Evolutionary conservation across 2,888 invertebrate genomes (phyloP), one percentile per base, ranked within the genome.

Genomic region (Coremacera marginata): DNA sequence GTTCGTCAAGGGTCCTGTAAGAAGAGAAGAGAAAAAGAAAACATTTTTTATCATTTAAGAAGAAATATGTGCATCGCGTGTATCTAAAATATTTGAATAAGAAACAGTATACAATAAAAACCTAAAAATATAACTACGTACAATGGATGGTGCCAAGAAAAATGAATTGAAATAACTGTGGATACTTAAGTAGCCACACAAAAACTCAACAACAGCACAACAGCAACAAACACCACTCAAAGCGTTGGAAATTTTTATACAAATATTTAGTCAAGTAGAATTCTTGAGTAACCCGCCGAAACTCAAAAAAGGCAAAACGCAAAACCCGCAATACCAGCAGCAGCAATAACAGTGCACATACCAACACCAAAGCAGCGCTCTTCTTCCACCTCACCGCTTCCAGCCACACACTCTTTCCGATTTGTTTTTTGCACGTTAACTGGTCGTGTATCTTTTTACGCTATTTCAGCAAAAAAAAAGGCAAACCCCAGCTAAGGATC

Each of bases 1-100:
- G 19, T 19, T 16, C 27, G 31, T 68, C 49, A 14, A 19, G 34
- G 37, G 55, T 19, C 34, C 71, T 71, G 71, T 37, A 60, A 71
- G 19, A 57, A 68, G n/a, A 51, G 8, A 44, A 68, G 51, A 49
- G 5, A 49, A 25, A 19, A 22, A 37, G 19, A 34, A 22, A 65
- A 19, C 19, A 11, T 67, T n/a, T 37, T 67, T 67, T 67, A 44
- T 67, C 22, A 67, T 34, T 67, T 37, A 34, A 37, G 34, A 14
- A 37, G 37, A 19, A 67, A 44, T 22, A 44, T 67, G 22, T 49
- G 51, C 55, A 71, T 71, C 57, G 71, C 71, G 71, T 71, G 71
- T 37, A 34, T 71, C 22, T 16, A 37, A 57, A 19, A 71, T 22
- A 71, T 71, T 44, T 44, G 31, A 37, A 14, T 57, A 60, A 60